Conservation (phyloP, 2,113 vertebrate species). For the Calcarius ornatus region DNA sequence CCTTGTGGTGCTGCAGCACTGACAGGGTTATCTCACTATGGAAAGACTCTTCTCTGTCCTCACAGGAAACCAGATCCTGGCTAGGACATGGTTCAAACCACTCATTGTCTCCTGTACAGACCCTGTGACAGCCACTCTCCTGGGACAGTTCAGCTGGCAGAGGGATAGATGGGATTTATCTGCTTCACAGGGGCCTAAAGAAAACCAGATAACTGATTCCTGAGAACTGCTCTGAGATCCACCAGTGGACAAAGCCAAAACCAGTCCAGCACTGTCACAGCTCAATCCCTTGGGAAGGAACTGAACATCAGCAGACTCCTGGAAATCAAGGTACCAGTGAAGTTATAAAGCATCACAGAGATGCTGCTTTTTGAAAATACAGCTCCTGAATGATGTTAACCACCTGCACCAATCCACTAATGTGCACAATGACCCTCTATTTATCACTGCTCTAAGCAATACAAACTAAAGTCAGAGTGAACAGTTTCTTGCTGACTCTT, state of each 20-base stretch:
- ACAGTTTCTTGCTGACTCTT: background rate
- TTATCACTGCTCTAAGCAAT: background rate
- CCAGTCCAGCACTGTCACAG: background rate
- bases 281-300: background rate
- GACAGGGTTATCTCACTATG: background rate
- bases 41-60: background rate
- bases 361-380: background rate
- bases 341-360: background rate
- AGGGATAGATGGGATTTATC: background rate
- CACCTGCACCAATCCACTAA: background rate
- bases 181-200: background rate
- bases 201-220: background rate
- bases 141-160: background rate
- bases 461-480: background rate
- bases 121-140: background rate
- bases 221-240: background rate
- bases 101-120: background rate
- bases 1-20: background rate
- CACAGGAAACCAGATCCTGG: background rate
- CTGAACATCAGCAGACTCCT: fast-evolving
- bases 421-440: background rate
- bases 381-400: background rate
- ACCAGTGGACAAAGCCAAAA: background rate
- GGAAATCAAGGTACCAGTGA: background rate
- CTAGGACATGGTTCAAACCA: background rate